Base-by-base conservation (phyloP, 1,140 invertebrate genomes). In the Battus philenor region DNA sequence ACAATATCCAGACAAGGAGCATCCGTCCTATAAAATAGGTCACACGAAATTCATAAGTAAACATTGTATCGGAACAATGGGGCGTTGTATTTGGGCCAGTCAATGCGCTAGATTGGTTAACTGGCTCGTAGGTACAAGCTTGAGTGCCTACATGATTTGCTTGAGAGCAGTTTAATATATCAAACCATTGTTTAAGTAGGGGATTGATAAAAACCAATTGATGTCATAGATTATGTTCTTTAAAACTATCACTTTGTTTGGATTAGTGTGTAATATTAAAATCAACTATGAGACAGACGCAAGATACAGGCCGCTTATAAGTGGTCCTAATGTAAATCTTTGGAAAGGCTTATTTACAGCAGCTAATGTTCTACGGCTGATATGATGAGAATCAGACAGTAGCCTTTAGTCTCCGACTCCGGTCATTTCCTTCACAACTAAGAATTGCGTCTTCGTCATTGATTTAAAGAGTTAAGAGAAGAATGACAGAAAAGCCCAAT, bases 71-170 rank as follows among this genome's bases (percentile, higher is more conserved):
- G 31, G 44, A 59, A 63, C 53, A 63, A 63, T 63, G 55, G 55
- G 55, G 50, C 50, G 29, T 54, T 56, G 44, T 56, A 50, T 48
- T 47, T 47, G 50, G 32, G 46, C 41, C 43, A 33, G 16, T 33
- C 32, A 45, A 43, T 49, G 48, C 22, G 17, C 38, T 50, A 52
- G 50, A 52, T 56, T 55, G 45, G 50, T 54, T 62, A 59, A 59
- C 50, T 34, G 15, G 16, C 39, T 45, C 32, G n/a, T 33, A 33
- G 32, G 32, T 33, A 33, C 16, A 8, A 13, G 15, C 15, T 33
- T 33, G 32, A 33, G 32, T 33, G 32, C 15, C 16, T 33, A 33
- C 15, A 33, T 33, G 32, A 24, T 24, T 38, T 11, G 18, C 20
- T 38, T 38, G 34, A 38, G 34, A 38, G 34, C 17, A 18, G 17